Evolutionary conservation across 2,113 vertebrate species (phyloP).

Genomic region (Pongo pygmaeus): DNA sequence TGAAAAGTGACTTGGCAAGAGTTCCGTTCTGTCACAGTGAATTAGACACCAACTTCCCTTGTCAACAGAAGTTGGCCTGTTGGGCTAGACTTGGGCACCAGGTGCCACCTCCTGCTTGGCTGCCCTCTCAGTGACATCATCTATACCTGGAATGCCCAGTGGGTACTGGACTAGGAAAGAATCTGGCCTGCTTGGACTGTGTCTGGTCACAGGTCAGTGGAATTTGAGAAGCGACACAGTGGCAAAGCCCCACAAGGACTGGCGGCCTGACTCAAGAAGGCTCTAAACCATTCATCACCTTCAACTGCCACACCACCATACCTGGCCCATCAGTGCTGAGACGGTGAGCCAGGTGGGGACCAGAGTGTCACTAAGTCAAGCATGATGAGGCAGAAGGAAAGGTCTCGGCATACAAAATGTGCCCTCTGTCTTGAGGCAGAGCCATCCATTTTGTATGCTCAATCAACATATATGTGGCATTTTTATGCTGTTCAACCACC

Average conservation of each 20-base stretch:
- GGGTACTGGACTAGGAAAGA: neutral
- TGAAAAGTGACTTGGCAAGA: neutral
- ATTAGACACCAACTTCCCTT: neutral
- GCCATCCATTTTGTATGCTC: neutral
- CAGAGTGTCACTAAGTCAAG: neutral
- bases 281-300: neutral
- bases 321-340: neutral
- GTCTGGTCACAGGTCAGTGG: neutral
- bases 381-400: neutral
- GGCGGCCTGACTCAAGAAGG: neutral
- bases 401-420: neutral
- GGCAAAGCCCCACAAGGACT: neutral
- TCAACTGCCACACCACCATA: neutral
- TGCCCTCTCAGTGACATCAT: slow-evolving; percentile 46
- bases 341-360: neutral
- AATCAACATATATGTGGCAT: neutral
- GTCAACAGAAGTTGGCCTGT: neutral
- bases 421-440: neutral
- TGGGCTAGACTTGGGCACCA: neutral
- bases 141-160: neutral
- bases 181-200: neutral
- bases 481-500: neutral
- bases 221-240: neutral
- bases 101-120: slow-evolving; percentile 5
- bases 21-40: neutral